Evolutionary conservation across 37 sponge, comb jelly and placozoan genomes (phyloP), one percentile per base, ranked within the genome.

Genomic region (Theonella swinhoei): DNA sequence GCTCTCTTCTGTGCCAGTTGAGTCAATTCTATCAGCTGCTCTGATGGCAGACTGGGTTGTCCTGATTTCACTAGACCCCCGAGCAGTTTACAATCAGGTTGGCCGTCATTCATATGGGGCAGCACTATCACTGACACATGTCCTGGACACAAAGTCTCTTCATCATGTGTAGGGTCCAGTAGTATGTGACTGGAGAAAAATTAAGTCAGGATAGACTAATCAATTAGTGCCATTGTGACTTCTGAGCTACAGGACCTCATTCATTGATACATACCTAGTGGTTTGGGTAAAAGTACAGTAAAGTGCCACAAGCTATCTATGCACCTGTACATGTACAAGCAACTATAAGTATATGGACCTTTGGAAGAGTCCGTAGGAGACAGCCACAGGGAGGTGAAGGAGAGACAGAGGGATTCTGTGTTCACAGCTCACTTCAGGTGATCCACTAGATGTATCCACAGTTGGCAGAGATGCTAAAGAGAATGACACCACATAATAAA

Each of bases 161-260:
- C 93, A 20, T 80, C 80, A 0, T 30, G 37, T 22, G 77, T 81
- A 19, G 93, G 93, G 68, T 92, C 93, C 70, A 92, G 30, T 5
- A 92, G 78, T 29, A 76, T 66, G 70, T 84, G 66, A 20, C 85
- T 84, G 77, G 39, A 35, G 3, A n/a, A n/a, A n/a, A n/a, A n/a
- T n/a, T n/a, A n/a, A n/a, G n/a, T n/a, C n/a, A n/a, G n/a, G n/a
- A n/a, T n/a, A n/a, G n/a, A n/a, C n/a, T n/a, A n/a, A n/a, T n/a
- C n/a, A n/a, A n/a, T n/a, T n/a, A n/a, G n/a, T n/a, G n/a, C n/a
- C n/a, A n/a, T n/a, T n/a, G n/a, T n/a, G n/a, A n/a, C n/a, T n/a
- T n/a, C n/a, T n/a, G n/a, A n/a, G n/a, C n/a, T n/a, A n/a, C n/a
- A n/a, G n/a, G n/a, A n/a, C n/a, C n/a, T n/a, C n/a, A n/a, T n/a